A percentile compares a stretch with the other conserved stretches of the same genome.
Conservation (phyloP, 2,113 vertebrate species). For the Caranx melampygus region DNA sequence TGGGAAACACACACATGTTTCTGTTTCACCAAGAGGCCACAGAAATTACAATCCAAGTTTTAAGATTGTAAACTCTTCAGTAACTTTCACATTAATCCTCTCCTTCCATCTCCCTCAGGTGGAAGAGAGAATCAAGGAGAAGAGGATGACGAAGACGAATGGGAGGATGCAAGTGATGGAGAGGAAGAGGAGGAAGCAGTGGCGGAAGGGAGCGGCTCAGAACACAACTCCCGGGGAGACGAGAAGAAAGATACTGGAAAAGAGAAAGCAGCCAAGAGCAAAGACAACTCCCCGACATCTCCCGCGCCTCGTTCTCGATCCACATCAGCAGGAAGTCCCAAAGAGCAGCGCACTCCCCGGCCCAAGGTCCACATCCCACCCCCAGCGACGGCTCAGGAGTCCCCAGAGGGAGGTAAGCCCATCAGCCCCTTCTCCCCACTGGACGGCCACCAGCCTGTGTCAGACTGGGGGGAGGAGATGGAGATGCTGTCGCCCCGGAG, state of each 20-base stretch:
- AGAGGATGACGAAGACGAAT: conserved; percentile 73
- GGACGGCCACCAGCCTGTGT: conserved; percentile 84
- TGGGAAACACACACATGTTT: neutral
- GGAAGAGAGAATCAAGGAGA: conserved; percentile 38
- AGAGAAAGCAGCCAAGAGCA: conserved; percentile 56
- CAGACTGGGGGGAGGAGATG: conserved; percentile 95
- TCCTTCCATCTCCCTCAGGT: conserved; percentile 37
- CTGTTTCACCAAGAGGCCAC: too few species aligned
- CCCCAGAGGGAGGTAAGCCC: conserved; percentile 77
- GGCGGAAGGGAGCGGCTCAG: conserved; percentile 48
- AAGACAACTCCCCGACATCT: conserved; percentile 20
- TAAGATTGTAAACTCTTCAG: neutral
- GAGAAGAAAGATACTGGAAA: conserved; percentile 68
- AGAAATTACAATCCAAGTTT: neutral
- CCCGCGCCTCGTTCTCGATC: neutral
- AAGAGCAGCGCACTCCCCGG: conserved; percentile 75
- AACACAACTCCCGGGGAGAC: conserved; percentile 55
- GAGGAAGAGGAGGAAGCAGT: conserved; percentile 31
- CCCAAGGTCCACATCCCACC: conserved; percentile 80
- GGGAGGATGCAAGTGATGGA: conserved; percentile 72
- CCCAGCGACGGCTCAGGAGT: conserved; percentile 41
- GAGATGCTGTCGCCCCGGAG: conserved; percentile 87
- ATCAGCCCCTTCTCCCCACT: conserved; percentile 84
- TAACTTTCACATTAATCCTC: neutral
- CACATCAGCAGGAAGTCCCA: conserved; percentile 69